These are phyloP conservation scores for Spea multiplicata DNA, from an alignment of 2,113 vertebrate genomes.

Conservation along the genomic window DNA sequence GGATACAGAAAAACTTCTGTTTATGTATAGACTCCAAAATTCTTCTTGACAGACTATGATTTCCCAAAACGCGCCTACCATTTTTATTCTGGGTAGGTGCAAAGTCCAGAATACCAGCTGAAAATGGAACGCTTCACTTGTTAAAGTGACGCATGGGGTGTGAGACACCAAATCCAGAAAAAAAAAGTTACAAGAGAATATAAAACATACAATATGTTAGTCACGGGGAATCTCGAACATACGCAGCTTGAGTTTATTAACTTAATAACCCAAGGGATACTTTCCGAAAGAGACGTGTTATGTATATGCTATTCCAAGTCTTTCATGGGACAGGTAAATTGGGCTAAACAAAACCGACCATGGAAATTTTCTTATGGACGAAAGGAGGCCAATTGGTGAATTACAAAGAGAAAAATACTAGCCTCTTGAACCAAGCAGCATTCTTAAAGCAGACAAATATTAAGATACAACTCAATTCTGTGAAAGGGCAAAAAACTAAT, in stretches of 20 bases:
- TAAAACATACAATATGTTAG: background rate
- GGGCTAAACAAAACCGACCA: too few species aligned
- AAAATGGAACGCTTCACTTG: slow-evolving; percentile 7
- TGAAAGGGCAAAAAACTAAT: too few species aligned
- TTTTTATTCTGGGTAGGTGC: slow-evolving; percentile 17
- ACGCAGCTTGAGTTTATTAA: background rate
- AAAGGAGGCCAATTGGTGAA: too few species aligned
- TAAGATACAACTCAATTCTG: too few species aligned
- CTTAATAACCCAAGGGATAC: too few species aligned
- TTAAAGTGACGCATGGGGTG: slow-evolving; percentile 21
- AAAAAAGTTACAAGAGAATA: background rate
- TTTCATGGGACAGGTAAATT: too few species aligned
- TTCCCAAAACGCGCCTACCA: slow-evolving; percentile 25
- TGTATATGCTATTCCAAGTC: too few species aligned
- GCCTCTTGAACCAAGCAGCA: too few species aligned
- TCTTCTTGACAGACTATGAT: slow-evolving; percentile 29
- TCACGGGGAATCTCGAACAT: background rate
- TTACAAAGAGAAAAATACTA: too few species aligned
- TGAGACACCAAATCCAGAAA: background rate
- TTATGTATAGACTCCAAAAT: slow-evolving; percentile 36
- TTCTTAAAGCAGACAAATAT: too few species aligned
- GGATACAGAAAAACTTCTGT: slow-evolving; percentile 39
- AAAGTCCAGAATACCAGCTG: slow-evolving; percentile 30
- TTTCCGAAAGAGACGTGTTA: too few species aligned
- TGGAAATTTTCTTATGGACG: too few species aligned